Evolutionary conservation across 2,113 vertebrate genomes (phyloP), one percentile per base, ranked within the genome.

Genomic region (Oenanthe melanoleuca): DNA sequence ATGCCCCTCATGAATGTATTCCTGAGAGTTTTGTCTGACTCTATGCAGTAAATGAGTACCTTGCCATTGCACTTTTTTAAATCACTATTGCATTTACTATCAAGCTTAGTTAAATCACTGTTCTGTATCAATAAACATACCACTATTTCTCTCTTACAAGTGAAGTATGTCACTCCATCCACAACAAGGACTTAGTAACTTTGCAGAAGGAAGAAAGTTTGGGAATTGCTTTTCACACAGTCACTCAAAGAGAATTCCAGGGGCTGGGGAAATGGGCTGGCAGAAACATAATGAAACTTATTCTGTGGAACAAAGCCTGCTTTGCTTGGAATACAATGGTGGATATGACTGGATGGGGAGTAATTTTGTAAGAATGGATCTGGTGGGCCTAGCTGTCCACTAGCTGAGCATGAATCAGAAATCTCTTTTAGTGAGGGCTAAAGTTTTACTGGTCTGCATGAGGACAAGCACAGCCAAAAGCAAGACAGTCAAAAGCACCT

Each of bases 401-500:
- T 42, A 42, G 15, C 3, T 42, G 11, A 75, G 26, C 5, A 6
- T 22, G 17, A n/a, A 38, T 74, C 26, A 88, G 4, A 18, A 42
- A 2, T 12, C 38, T 77, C 50, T 64, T 56, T 49, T 40, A 72
- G 11, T 42, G 44, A 82, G 67, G 26, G 26, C 5, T 73, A 18
- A 22, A 8, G 19, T 34, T 45, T 69, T 65, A 15, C 23, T 47
- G 37, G 1, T 49, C 40, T 75, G 4, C 4, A 17, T 73, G n/a
- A 80, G 25, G 23, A 65, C 66, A 17, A 79, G 33, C 25, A n/a
- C 4, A 65, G n/a, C 2, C n/a, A 61, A 37, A 37, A 37, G 11
- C 22, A 57, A 57, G 26, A 15, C 3, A 42, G 49, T 50, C 1
- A 0, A 10, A 84, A 80, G 10, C 0, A 2, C 14, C 20, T 64